Evolutionary conservation across 2,888 invertebrate species (phyloP), one percentile per base, ranked within the genome.

Genomic region (Frankliniella fusca): DNA sequence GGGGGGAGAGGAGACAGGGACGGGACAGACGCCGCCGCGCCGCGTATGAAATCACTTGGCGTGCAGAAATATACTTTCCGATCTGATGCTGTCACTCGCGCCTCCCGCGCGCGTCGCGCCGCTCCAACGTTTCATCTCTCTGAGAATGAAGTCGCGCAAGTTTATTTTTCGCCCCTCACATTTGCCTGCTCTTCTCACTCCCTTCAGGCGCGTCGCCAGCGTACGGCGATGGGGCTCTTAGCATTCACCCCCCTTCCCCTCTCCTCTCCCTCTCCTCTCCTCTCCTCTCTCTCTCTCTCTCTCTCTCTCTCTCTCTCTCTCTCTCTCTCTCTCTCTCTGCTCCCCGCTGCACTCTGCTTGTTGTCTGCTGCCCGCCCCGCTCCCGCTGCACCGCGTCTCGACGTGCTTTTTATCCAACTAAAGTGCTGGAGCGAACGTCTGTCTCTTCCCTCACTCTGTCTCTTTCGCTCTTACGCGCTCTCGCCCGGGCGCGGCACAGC

Each of bases 131-230:
- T 76, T 76, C 70, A 27, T 27, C 70, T 76, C 70, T 76, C 70
- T 27, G 70, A 76, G 70, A 76, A 76, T 76, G 23, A 76, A 76
- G 27, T 76, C 70, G 70, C 38, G 38, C 70, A 8, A 76, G 27
- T 76, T 76, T 76, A 76, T 76, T 76, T 76, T 27, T 76, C 27
- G 70, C n/a, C 38, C 70, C 70, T 70, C 70, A 70, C 70, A 70
- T 70, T 70, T 70, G 70, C 70, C 70, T 38, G 38, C 38, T 76
- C 70, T 11, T 76, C 70, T 23, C 54, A 38, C 20, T 54, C 70
- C 27, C 70, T 27, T 27, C 23, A 23, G 23, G 23, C 70, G 20
- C 70, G 27, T 76, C 27, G 70, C 70, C 27, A 23, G 70, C 27
- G 12, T 76, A 23, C 27, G 70, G 27, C 70, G 70, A 54, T 76